phyloP scores from a whole-genome alignment of 2,888 invertebrate species.

The Brachyptera putata region DNA sequence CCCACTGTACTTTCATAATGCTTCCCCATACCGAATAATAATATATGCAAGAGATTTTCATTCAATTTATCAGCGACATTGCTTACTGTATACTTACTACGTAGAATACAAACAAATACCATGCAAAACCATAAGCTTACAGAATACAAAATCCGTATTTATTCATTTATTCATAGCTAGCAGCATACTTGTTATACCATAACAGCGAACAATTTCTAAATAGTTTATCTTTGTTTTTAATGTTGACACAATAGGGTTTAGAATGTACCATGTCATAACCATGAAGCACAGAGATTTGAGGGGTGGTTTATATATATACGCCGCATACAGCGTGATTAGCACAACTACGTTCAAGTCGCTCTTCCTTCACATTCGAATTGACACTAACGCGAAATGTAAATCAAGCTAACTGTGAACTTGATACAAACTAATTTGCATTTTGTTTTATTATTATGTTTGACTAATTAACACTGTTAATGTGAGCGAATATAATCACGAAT shows the following conservation, averaged over 20 bases:
- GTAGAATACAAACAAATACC: no score
- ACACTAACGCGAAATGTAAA: slow-evolving; percentile 20
- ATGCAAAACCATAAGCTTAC: no score
- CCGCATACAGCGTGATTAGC: slow-evolving; percentile 5
- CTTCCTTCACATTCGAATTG: slow-evolving; percentile 16
- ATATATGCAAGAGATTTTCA: no score
- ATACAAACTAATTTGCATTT: slow-evolving; percentile 20
- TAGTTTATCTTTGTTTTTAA: slow-evolving; percentile 2
- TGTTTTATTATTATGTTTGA: slow-evolving; percentile 10
- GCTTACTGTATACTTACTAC: no score
- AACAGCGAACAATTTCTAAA: neutral
- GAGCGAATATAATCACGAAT: no score
- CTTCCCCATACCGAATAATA: no score
- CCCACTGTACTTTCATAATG: no score
- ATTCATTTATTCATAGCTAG: neutral
- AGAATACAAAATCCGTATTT: neutral
- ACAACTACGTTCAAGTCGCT: slow-evolving; percentile 12
- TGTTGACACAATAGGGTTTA: slow-evolving; percentile 14
- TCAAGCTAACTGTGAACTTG: slow-evolving; percentile 8
- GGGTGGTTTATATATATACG: slow-evolving; percentile 3
- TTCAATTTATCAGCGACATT: no score
- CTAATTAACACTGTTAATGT: slow-evolving; percentile 27
- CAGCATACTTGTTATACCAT: slow-evolving; percentile 3
- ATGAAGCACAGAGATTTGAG: neutral
- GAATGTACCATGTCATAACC: neutral